Conservation (phyloP, 2,113 vertebrate species). For the Serranochromis macrocephalus region DNA sequence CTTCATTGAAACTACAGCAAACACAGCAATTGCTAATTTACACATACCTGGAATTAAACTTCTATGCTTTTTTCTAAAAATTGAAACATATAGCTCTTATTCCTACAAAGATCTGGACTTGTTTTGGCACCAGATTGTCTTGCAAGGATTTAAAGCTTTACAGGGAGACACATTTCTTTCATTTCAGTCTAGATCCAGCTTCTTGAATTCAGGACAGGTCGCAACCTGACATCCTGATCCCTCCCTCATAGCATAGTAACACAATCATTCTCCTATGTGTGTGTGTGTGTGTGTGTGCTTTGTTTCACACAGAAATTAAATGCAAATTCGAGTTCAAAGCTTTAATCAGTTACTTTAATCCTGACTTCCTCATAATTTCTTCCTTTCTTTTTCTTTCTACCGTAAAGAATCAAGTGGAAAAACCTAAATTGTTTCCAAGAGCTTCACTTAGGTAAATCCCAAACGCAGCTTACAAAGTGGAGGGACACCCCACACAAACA, state of each 20-base stretch:
- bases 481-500: neutral
- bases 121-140: neutral
- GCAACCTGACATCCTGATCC: constrained; percentile 18
- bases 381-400: neutral
- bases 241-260: neutral
- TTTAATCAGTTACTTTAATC: neutral
- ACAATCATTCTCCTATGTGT: neutral
- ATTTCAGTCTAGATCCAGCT: constrained; percentile 29
- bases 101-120: neutral
- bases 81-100: neutral
- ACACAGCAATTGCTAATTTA: neutral
- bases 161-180: constrained; percentile 44
- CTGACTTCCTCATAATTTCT: neutral
- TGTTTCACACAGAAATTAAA: neutral
- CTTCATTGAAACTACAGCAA: neutral
- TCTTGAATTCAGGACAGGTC: constrained; percentile 40
- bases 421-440: neutral
- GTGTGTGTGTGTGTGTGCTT: neutral
- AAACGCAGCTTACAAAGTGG: neutral
- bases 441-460: neutral
- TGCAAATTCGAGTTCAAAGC: neutral
- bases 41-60: neutral
- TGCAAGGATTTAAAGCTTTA: constrained; percentile 34
- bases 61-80: neutral
- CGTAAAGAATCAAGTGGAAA: neutral